Conservation (phyloP, 2,113 vertebrate species). For the Choloepus hoffmanni region DNA sequence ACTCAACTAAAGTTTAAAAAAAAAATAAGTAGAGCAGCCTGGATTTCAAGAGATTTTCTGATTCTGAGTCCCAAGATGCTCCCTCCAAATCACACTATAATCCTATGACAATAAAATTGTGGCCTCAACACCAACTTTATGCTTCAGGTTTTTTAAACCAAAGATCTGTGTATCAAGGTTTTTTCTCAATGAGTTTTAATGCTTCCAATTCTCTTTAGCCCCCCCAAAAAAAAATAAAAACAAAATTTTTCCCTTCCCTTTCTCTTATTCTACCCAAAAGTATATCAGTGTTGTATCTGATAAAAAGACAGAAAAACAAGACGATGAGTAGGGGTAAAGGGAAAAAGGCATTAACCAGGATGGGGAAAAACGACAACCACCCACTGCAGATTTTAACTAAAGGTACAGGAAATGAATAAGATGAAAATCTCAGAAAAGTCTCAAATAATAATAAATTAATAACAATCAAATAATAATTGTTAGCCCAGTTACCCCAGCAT, state of each 20-base stretch:
- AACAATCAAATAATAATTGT: not conserved
- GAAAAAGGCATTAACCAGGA: not conserved
- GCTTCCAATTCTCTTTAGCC: slow-evolving; percentile 4
- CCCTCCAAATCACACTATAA: not conserved
- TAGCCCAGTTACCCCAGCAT: not conserved
- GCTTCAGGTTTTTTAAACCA: slow-evolving; percentile 27
- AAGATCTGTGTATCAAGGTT: not conserved
- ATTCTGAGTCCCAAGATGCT: not conserved
- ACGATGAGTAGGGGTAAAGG: not conserved
- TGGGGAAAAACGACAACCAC: not conserved
- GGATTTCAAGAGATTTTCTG: not conserved
- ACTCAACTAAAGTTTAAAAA: not conserved
- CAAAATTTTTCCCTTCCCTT: not conserved
- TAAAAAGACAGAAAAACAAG: not conserved
- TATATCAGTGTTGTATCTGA: not conserved
- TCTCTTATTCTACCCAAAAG: not conserved
- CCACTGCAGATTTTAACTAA: not conserved
- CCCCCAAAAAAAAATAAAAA: not conserved
- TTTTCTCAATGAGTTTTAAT: not conserved
- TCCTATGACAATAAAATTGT: not conserved
- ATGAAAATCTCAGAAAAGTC: slow-evolving; percentile 5
- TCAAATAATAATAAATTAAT: not conserved
- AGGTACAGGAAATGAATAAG: not conserved
- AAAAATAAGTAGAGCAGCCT: not conserved
- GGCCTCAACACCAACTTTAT: slow-evolving; percentile 4